phyloP scores from a whole-genome alignment of 2,113 vertebrate genomes.

The Menidia beryllina region DNA sequence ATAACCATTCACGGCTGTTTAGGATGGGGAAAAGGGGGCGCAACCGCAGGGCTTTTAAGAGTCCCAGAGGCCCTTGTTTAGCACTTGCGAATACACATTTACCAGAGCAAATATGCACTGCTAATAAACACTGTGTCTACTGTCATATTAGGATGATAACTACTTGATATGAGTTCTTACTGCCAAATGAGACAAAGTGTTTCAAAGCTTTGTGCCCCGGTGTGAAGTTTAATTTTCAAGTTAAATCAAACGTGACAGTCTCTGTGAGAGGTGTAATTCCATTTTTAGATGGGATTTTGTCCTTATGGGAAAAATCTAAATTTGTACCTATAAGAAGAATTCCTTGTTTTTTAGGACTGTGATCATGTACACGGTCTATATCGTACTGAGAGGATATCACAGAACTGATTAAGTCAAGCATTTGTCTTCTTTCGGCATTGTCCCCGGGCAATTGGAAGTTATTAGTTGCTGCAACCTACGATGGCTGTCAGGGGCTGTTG shows the following conservation, averaged over 20 bases:
- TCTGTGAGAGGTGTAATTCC: not conserved
- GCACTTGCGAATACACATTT: slow-evolving; percentile 72
- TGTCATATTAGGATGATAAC: slow-evolving; percentile 74
- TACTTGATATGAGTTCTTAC: slow-evolving; percentile 43
- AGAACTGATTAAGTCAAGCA: slow-evolving; percentile 15
- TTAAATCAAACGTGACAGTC: not conserved
- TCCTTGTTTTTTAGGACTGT: not conserved
- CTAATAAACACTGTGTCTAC: slow-evolving; percentile 72
- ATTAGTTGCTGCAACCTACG: slow-evolving; percentile 79
- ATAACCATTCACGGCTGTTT: slow-evolving; percentile 81
- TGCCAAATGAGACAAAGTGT: slow-evolving; percentile 14
- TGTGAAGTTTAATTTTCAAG: slow-evolving; percentile 11
- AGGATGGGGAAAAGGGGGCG: slow-evolving; percentile 66
- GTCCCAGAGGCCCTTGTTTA: slow-evolving; percentile 70
- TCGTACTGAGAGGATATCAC: not conserved
- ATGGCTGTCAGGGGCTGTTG: slow-evolving; percentile 87
- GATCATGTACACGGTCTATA: not conserved
- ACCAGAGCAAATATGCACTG: slow-evolving; percentile 68
- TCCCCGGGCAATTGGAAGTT: slow-evolving; percentile 69
- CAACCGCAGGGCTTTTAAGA: slow-evolving; percentile 68
- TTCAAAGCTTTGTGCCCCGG: slow-evolving; percentile 1
- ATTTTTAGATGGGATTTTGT: not conserved
- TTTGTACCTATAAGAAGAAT: not conserved
- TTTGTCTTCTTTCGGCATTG: slow-evolving; percentile 31
- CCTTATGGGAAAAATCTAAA: not conserved